Evolutionary conservation across 2,888 invertebrate species (phyloP).

Genomic region (Lottia scabra): DNA sequence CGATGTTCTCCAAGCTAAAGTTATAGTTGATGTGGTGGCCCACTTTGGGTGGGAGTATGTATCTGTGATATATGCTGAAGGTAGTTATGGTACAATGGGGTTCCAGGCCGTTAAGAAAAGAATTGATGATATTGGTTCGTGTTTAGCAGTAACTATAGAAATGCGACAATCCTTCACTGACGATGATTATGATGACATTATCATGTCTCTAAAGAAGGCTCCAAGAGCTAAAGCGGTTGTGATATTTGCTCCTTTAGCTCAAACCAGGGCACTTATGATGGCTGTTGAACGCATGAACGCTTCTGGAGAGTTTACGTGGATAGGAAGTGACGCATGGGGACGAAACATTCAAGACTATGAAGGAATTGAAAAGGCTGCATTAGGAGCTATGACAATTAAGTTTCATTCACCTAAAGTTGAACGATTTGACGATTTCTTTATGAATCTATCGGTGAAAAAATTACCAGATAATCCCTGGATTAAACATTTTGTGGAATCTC

Average conservation of each 20-base stretch:
- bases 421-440: conserved; percentile 39
- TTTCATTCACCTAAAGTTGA: conserved; percentile 28
- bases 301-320: conserved; percentile 37
- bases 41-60: conserved; percentile 44
- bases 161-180: conserved; percentile 24
- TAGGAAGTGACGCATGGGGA: conserved; percentile 44
- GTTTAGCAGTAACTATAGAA: conserved; percentile 28
- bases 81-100: conserved; percentile 37
- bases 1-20: conserved; percentile 36
- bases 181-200: conserved; percentile 30
- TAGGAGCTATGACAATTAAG: conserved; percentile 35
- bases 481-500: conserved; percentile 24
- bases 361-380: conserved; percentile 28
- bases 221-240: conserved; percentile 32
- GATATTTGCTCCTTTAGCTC: conserved; percentile 25
- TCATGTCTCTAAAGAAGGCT: conserved; percentile 16
- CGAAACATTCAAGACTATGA: conserved; percentile 33
- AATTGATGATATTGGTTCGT: conserved; percentile 25
- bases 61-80: conserved; percentile 37
- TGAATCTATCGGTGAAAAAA: conserved; percentile 4
- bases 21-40: conserved; percentile 34
- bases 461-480: conserved; percentile 39
- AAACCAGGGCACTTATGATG: conserved; percentile 27
- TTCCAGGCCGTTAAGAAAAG: conserved; percentile 17
- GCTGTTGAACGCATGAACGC: conserved; percentile 24